phyloP scores from a whole-genome alignment of 2,797 vertebrate species.

The Lagorchestes hirsutus region DNA sequence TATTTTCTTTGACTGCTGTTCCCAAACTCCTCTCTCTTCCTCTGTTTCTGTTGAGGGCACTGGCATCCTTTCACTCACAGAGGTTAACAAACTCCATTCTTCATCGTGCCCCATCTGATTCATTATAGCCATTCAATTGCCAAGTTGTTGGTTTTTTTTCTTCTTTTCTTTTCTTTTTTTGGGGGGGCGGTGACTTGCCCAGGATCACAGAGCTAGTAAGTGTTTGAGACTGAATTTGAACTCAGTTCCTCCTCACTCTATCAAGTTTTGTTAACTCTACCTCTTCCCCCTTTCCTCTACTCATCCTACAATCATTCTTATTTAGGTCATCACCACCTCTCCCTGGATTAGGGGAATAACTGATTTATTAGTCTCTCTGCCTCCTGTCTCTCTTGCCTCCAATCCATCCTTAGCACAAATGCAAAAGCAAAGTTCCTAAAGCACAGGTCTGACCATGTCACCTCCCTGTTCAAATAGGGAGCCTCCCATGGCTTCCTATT shows the following conservation, averaged over 20 bases:
- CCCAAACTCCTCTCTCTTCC: background rate
- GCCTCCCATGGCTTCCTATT: fast-evolving
- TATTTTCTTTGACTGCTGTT: background rate
- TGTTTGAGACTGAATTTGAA: background rate
- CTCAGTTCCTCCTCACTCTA: background rate
- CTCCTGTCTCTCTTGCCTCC: background rate
- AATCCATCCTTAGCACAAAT: background rate
- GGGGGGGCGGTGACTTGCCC: background rate
- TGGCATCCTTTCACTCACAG: background rate
- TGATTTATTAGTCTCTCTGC: background rate
- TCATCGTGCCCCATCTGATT: background rate
- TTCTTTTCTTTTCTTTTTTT: background rate
- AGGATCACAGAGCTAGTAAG: background rate
- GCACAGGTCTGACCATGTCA: background rate
- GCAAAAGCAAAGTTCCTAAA: background rate
- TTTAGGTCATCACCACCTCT: background rate
- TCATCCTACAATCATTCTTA: background rate
- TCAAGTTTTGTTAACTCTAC: background rate
- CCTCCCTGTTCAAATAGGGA: background rate
- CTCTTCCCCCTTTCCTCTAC: background rate
- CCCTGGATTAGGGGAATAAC: background rate
- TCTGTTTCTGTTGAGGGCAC: background rate
- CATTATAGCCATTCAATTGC: background rate
- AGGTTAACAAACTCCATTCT: background rate
- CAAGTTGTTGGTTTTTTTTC: background rate